Evolutionary conservation across 2,797 vertebrate species (phyloP).

Genomic region (Aldrovandia affinis): DNA sequence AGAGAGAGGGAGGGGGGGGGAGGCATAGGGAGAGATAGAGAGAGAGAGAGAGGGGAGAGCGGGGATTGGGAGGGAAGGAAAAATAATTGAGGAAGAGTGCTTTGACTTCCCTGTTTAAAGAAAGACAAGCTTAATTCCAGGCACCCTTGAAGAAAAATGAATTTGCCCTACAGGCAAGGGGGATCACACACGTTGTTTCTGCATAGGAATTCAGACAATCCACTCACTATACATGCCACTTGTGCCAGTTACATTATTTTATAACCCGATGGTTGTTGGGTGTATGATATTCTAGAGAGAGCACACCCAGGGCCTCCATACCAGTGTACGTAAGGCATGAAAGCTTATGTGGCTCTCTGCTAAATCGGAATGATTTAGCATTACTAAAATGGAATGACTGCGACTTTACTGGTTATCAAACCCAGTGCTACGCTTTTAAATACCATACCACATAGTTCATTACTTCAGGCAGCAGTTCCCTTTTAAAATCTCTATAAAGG

Average conservation of each 20-base stretch:
- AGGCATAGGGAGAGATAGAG: slow-evolving; percentile 22
- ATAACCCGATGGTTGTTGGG: not conserved
- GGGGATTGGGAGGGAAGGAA: not conserved
- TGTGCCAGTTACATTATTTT: not conserved
- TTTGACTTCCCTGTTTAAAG: slow-evolving; percentile 10
- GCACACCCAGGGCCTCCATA: not conserved
- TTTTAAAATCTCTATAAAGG: not conserved
- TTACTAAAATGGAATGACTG: not conserved
- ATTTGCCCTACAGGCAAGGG: not conserved
- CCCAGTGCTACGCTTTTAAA: not conserved
- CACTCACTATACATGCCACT: not conserved
- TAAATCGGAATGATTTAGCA: not conserved
- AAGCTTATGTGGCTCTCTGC: not conserved
- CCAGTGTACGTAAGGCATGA: not conserved
- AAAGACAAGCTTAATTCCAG: slow-evolving; percentile 9
- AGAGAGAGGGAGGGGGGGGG: slow-evolving; percentile 37
- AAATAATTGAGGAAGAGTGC: not conserved
- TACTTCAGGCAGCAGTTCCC: not conserved
- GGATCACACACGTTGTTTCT: not conserved
- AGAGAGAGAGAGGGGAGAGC: not conserved
- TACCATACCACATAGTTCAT: not conserved
- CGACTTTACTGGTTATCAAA: not conserved
- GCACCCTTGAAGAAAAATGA: not conserved
- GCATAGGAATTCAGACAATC: not conserved
- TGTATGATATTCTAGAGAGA: not conserved